A percentile compares a stretch with the other conserved stretches of the same genome.
phyloP scores from a whole-genome alignment of 2,888 invertebrate genomes.

The Pharmacophagus antenor region DNA sequence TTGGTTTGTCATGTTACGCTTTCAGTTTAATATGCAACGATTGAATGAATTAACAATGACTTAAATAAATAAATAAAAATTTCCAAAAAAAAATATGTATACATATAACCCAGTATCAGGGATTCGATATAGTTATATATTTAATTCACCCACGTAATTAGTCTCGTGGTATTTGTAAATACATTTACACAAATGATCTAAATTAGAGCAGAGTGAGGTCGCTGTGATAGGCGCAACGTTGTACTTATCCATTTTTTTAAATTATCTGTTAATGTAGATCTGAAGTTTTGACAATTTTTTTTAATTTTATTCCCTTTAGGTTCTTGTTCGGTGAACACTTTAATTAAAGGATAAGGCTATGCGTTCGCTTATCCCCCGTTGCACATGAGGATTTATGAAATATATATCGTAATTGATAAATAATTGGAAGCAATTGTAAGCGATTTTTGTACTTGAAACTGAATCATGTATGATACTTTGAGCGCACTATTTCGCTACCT shows the following conservation, averaged over 20 bases:
- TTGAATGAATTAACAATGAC: constrained; percentile 11
- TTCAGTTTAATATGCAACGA: constrained; percentile 18
- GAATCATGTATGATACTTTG: not conserved
- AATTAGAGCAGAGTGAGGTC: constrained; percentile 13
- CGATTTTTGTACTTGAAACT: constrained; percentile 9
- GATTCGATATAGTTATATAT: constrained; percentile 2
- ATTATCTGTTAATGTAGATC: constrained; percentile 21
- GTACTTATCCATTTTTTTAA: constrained; percentile 26
- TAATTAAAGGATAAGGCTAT: constrained; percentile 9
- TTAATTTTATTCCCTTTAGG: not conserved
- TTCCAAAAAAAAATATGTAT: constrained; percentile 3
- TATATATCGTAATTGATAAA: too few species aligned
- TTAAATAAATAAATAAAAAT: constrained; percentile 1
- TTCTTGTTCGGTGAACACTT: constrained; percentile 2
- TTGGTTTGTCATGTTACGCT: constrained; percentile 19
- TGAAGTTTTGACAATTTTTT: constrained; percentile 4
- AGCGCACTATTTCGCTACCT: constrained; percentile 17
- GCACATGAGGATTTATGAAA: constrained; percentile 4
- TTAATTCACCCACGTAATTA: constrained; percentile 21
- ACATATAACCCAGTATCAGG: constrained; percentile 16
- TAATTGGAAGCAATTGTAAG: too few species aligned
- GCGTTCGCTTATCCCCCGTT: not conserved
- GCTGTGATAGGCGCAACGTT: constrained; percentile 27
- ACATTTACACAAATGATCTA: constrained; percentile 5
- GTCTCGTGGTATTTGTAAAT: constrained; percentile 13